phyloP scores from a whole-genome alignment of 1,140 invertebrate species.

The Lysiphlebus fabarum region DNA sequence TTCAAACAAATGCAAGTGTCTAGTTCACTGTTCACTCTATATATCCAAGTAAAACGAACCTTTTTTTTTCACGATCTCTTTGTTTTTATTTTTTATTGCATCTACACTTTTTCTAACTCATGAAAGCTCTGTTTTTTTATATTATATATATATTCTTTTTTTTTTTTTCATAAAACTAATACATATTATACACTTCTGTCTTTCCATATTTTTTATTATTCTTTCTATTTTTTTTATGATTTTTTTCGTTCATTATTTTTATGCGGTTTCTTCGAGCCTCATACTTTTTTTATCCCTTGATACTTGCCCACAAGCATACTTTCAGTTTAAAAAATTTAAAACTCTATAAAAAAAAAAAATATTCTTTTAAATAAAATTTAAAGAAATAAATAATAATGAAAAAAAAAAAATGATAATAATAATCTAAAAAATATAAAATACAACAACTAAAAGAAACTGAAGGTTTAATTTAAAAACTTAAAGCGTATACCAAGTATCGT shows the following conservation, averaged over 20 bases:
- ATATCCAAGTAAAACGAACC: slow-evolving; percentile 5
- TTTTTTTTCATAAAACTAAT: not conserved
- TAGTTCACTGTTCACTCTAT: slow-evolving; percentile 13
- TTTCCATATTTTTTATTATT: slow-evolving; percentile 13
- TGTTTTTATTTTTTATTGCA: not conserved
- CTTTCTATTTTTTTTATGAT: slow-evolving; percentile 1
- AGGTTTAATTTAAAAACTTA: slow-evolving; percentile 22
- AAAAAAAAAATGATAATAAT: no score
- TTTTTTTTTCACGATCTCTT: not conserved
- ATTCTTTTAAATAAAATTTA: no score
- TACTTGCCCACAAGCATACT: slow-evolving; percentile 4
- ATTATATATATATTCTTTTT: not conserved
- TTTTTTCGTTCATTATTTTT: not conserved
- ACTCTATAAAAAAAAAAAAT: slow-evolving; percentile 20
- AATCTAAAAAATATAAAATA: slow-evolving; percentile 19
- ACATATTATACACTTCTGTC: slow-evolving; percentile 2
- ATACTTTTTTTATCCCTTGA: slow-evolving; percentile 3
- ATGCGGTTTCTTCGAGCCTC: slow-evolving; percentile 5
- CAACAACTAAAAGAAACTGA: slow-evolving; percentile 21
- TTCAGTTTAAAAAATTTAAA: slow-evolving; percentile 20
- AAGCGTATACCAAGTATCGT: slow-evolving; percentile 7
- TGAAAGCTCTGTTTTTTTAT: not conserved
- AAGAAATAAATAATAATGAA: no score
- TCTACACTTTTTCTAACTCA: slow-evolving; percentile 9
- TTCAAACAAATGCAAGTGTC: slow-evolving; percentile 7